Percentiles rank a stretch among this genome's conserved stretches.
Conservation (phyloP, 2,113 vertebrate species). For the Leucopternis melanops region DNA sequence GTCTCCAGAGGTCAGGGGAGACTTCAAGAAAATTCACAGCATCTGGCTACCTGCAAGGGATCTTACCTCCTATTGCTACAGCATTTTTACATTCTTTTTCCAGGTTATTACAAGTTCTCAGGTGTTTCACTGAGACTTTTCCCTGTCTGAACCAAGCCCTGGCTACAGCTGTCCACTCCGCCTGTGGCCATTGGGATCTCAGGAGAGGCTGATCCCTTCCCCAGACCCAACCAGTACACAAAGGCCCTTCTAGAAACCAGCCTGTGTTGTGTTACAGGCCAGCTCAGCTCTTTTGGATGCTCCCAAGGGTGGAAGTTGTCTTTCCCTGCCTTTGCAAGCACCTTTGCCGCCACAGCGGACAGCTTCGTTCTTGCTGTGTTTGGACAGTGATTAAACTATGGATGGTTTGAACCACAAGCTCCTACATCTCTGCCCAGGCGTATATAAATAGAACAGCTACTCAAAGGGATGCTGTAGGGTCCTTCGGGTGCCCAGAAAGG, state of each 20-base stretch:
- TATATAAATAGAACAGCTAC: not conserved
- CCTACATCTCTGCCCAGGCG: not conserved
- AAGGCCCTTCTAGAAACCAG: not conserved
- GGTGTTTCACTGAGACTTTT: not conserved
- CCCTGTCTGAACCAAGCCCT: not conserved
- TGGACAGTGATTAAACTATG: not conserved
- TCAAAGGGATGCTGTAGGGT: not conserved
- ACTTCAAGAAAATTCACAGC: too few species aligned
- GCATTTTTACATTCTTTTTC: not conserved
- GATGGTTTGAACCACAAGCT: not conserved
- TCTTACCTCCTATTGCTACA: not conserved
- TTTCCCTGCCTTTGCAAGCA: not conserved
- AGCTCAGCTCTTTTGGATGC: not conserved
- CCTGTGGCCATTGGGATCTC: not conserved
- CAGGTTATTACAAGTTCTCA: not conserved
- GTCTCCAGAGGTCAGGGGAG: not conserved
- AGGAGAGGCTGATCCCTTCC: not conserved
- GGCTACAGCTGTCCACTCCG: not conserved
- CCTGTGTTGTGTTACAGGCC: not conserved
- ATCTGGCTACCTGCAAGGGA: not conserved
- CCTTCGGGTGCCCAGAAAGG: not conserved
- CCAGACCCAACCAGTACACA: not conserved
- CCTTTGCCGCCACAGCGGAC: too few species aligned
- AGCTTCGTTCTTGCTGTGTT: not conserved
- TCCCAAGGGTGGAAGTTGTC: not conserved